Evolutionary conservation across 2,113 vertebrate species (phyloP), one percentile per base, ranked within the genome.

Genomic region (Gadus chalcogrammus): DNA sequence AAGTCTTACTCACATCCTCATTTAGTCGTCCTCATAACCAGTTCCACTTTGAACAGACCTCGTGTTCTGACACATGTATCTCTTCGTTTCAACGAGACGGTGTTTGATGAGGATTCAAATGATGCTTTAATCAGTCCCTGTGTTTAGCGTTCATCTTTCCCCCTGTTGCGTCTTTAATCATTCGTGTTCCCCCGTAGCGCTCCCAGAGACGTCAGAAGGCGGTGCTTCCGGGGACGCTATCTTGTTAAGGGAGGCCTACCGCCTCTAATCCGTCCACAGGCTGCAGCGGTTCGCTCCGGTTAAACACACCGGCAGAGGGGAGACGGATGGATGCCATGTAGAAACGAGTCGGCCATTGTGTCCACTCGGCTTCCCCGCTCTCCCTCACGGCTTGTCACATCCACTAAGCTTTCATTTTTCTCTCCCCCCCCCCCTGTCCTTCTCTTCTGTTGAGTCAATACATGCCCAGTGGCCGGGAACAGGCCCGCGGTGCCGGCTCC

Each of bases 371-470:
- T 68, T 55, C 22, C 70, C 70, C 61, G 67, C 64, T 74, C 77
- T 73, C 68, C 59, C 65, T 65, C 65, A 66, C 67, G 67, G 63
- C 24, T 42, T 82, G 74, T 85, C 85, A 80, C 67, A 71, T 76
- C 70, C 80, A 67, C 72, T 81, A 74, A 69, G 78, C 77, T 75
- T 82, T 80, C 69, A 82, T 74, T 70, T 85, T 75, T 85, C 55
- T 72, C 67, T 20, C 79, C 31, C 31, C 31, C 28, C 28, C 28
- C 4, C 31, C 6, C 42, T 48, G 8, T 48, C 42, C 11, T 13
- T 48, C 70, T 73, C 79, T 70, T 73, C 9, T 13, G 8, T 76
- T 76, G 67, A 74, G 79, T 85, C 85, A 70, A 77, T 82, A 79
- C 24, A 60, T 67, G 61, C 52, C 61, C 74, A 56, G 78, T 71